Base-by-base conservation (phyloP, 30 jellyfish, hydroid and myxozoan species). In the Cassiopea andromeda region DNA sequence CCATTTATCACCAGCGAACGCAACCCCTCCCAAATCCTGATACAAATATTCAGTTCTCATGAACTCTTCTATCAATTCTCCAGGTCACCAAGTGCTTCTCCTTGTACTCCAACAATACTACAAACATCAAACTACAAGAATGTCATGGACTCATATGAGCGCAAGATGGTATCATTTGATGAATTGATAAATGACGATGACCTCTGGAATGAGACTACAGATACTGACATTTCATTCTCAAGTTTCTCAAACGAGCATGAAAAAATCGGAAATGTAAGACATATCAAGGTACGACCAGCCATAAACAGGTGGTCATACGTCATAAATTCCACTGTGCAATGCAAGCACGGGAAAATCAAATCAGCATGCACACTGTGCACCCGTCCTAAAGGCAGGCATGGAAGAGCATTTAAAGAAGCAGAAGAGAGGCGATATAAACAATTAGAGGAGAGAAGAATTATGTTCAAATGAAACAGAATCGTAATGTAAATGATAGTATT, bases 321-420 rank as follows among this genome's bases (percentile, higher is more conserved):
- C 46, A 46, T 17, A 14, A 61, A 7, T 2, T 66, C 70, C 10
- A 73, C 82, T 15, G 49, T 59, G 60, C 73, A 61, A 45, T 85
- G 93, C 69, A 83, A 75, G 3, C 93, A 85, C 45, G 75, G 82
- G 2, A 85, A 46, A 48, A 45, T 19, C 1, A 78, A 69, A 9
- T 27, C 82, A 18, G 44, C 60, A 1, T 85, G 93, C 80, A 85
- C 93, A 1, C 27, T 85, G 60, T 85, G 93, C 58, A 85, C 45
- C 14, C 93, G 93, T 1, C 93, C 93, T 12, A 85, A 48, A 9
- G 93, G 93, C 27, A 73, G 93, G 17, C 12, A 15, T 64, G 93
- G 93, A 80, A 57, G 93, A 75, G 87, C 73, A 74, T 85, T 85
- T 60, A 85, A 85, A 48, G 75, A 38, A 38, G 61, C 44, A 44